Conservation (phyloP, 2,888 invertebrate genomes). For the Dicyrtomina minuta region DNA sequence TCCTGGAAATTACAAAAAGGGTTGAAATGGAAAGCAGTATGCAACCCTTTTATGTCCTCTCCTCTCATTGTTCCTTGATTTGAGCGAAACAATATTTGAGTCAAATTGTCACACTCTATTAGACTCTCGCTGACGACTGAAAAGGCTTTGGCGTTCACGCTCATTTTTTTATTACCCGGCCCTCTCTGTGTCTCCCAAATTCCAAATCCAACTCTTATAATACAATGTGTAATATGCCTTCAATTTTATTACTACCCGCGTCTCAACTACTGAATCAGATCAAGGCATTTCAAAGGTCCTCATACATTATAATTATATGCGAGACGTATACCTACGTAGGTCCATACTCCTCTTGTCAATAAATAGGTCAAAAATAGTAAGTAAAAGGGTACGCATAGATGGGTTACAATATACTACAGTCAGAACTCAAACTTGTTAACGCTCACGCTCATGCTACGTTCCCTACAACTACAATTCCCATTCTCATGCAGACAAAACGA, state of each 20-base stretch:
- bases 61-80: constrained; percentile 47
- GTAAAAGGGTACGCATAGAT: neutral
- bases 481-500: neutral
- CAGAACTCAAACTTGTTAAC: neutral
- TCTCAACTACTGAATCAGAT: no score
- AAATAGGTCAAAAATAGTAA: no score
- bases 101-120: constrained; percentile 54
- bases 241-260: constrained; percentile 21
- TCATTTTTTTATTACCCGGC: constrained; percentile 29
- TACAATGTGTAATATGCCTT: neutral
- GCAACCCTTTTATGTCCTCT: constrained; percentile 43
- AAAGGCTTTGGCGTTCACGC: constrained; percentile 35
- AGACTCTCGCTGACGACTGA: constrained; percentile 39
- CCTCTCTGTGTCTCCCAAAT: constrained; percentile 9
- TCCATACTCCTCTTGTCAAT: no score
- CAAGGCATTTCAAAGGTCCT: no score
- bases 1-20: constrained; percentile 38
- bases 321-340: no score
- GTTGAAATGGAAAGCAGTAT: constrained; percentile 33
- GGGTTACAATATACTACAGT: neutral
- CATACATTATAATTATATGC: no score
- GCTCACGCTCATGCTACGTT: neutral
- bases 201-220: neutral
- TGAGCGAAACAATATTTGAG: constrained; percentile 53
- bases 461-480: neutral